Evolutionary conservation across 2,797 vertebrate species (phyloP).

Genomic region (Babyrousa celebensis): DNA sequence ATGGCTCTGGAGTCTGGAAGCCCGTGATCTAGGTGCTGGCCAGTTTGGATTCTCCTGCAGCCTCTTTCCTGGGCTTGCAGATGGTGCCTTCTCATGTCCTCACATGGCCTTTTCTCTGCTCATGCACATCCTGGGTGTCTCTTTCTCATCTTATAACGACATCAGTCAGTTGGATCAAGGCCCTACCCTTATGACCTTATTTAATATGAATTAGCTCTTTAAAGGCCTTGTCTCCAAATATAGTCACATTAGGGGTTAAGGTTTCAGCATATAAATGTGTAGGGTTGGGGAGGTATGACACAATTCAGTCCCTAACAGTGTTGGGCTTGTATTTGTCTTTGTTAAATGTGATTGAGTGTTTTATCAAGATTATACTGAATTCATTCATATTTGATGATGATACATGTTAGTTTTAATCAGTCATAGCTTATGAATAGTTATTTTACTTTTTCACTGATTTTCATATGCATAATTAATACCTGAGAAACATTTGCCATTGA

Average conservation of each 20-base stretch:
- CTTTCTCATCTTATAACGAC: neutral
- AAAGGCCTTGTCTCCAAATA: neutral
- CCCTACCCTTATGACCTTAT: neutral
- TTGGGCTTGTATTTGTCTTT: neutral
- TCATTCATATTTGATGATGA: conserved; percentile 34
- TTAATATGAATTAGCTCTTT: neutral
- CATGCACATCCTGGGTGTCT: neutral
- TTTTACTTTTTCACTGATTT: conserved; percentile 16
- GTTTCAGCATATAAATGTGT: neutral
- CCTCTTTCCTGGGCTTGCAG: neutral
- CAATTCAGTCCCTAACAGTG: neutral
- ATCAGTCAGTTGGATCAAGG: neutral
- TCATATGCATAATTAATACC: conserved; percentile 1
- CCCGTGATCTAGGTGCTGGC: neutral
- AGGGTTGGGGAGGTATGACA: neutral
- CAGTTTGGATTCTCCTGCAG: neutral
- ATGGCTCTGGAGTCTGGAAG: neutral
- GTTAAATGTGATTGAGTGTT: conserved; percentile 44
- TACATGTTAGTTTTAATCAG: conserved; percentile 34
- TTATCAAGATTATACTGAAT: conserved; percentile 35
- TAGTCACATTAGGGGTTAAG: neutral
- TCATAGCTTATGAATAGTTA: neutral
- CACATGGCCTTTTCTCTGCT: neutral
- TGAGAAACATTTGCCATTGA: conserved; percentile 43
- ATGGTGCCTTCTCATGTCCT: neutral